Percentiles rank a stretch among this genome's conserved stretches.
Evolutionary conservation across 1,140 invertebrate species (phyloP).

Genomic region (Diploscapter pachys): DNA sequence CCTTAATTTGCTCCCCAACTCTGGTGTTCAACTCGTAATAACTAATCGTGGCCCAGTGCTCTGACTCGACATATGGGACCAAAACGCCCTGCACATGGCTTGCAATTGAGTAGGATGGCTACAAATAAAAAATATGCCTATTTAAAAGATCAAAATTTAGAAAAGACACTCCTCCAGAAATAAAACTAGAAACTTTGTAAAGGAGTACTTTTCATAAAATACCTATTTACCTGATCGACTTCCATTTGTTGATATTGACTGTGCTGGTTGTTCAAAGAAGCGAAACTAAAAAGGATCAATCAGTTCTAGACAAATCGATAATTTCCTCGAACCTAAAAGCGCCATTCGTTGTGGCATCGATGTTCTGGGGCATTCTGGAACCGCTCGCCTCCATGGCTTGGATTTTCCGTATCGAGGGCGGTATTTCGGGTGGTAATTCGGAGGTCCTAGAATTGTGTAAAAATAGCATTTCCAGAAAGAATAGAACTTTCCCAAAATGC

Average conservation of each 20-base stretch:
- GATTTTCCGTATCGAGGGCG: slow-evolving; percentile 13
- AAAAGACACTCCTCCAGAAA: too few species aligned
- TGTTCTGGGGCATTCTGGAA: slow-evolving; percentile 27
- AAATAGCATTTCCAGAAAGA: neutral
- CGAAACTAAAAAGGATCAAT: neutral
- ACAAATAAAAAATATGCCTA: too few species aligned
- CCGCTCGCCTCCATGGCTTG: slow-evolving; percentile 30
- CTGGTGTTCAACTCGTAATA: slow-evolving; percentile 68
- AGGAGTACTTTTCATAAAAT: too few species aligned
- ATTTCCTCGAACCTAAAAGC: slow-evolving; percentile 3
- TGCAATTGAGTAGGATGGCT: too few species aligned
- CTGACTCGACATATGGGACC: slow-evolving; percentile 26
- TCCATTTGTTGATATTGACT: slow-evolving; percentile 7
- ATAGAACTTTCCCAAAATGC: too few species aligned
- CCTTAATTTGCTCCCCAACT: slow-evolving; percentile 66
- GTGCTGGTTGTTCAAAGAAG: neutral
- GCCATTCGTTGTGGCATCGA: neutral
- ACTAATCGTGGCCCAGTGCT: slow-evolving; percentile 66
- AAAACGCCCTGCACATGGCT: neutral
- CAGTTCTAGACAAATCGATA: neutral
- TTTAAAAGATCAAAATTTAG: too few species aligned
- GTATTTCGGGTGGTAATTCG: slow-evolving; percentile 25
- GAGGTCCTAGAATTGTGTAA: slow-evolving; percentile 11
- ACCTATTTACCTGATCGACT: neutral
- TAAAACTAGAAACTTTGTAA: too few species aligned